A percentile compares a stretch with the other conserved stretches of the same genome.
Conservation (phyloP, 1,140 invertebrate genomes). For the Lordiphosa mommai region DNA sequence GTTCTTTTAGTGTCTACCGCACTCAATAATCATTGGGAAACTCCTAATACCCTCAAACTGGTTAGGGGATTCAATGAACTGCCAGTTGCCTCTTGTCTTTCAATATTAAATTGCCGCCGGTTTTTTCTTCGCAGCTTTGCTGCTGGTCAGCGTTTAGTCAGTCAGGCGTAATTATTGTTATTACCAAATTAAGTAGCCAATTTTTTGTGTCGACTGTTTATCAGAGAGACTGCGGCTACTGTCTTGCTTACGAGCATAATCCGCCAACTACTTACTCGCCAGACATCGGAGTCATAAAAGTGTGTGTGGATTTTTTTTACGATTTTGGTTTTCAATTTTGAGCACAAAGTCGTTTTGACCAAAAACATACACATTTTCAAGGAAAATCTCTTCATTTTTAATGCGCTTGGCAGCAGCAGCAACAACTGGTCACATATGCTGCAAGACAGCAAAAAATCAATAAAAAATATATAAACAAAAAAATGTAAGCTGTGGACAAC, state of each 20-base stretch:
- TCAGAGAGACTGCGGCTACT: constrained; percentile 42
- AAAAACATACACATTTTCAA: constrained; percentile 66
- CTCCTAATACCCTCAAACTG: constrained; percentile 6
- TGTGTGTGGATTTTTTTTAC: constrained; percentile 48
- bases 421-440: constrained; percentile 48
- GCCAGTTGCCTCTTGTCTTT: constrained; percentile 41
- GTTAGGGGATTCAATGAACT: constrained; percentile 46
- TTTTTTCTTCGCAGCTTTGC: not conserved
- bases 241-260: constrained; percentile 39
- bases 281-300: constrained; percentile 34
- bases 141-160: constrained; percentile 70
- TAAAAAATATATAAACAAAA: constrained; percentile 25
- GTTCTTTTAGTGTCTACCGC: constrained; percentile 6
- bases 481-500: not conserved
- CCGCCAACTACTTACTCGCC: constrained; percentile 49
- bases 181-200: constrained; percentile 77
- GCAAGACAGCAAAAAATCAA: constrained; percentile 24
- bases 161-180: constrained; percentile 76
- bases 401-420: constrained; percentile 41
- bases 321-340: constrained; percentile 66
- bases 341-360: constrained; percentile 68
- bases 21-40: constrained; percentile 4
- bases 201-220: constrained; percentile 63
- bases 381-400: constrained; percentile 77
- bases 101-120: constrained; percentile 44